Conservation (phyloP, 2,113 vertebrate genomes). For the Leucopternis melanops region DNA sequence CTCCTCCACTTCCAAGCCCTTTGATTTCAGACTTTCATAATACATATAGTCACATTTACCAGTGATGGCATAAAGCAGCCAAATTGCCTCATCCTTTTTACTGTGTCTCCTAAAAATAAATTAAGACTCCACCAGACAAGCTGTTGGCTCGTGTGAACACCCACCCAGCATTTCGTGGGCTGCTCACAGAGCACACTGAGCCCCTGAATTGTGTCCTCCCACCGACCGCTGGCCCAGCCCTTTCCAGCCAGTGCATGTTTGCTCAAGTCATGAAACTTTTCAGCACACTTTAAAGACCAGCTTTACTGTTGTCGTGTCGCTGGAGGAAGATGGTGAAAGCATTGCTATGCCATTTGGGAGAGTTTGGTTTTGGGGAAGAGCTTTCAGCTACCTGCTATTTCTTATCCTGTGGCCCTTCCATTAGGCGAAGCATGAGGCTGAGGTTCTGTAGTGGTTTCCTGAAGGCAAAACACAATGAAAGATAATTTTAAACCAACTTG, state of each 20-base stretch:
- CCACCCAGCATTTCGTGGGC: background rate
- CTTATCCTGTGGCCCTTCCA: background rate
- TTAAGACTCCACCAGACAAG: constrained; percentile 2
- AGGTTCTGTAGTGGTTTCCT: background rate
- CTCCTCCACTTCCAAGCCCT: background rate
- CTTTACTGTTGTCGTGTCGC: background rate
- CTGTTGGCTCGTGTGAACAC: background rate
- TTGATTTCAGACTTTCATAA: constrained; percentile 4
- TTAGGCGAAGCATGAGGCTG: background rate
- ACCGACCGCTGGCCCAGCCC: fast-evolving
- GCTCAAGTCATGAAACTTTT: background rate
- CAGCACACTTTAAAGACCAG: background rate
- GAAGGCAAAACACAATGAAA: background rate
- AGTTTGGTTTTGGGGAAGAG: background rate
- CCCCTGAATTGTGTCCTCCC: background rate
- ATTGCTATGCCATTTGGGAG: background rate
- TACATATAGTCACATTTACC: background rate
- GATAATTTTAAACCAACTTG: background rate
- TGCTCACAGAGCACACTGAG: background rate
- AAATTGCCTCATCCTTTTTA: background rate
- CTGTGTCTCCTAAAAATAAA: constrained; percentile 11
- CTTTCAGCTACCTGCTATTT: background rate
- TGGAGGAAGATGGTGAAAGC: background rate
- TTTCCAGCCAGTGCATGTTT: background rate
- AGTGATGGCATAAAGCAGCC: background rate